Conservation (phyloP, 2,113 vertebrate species). For the Corynorhinus townsendii region DNA sequence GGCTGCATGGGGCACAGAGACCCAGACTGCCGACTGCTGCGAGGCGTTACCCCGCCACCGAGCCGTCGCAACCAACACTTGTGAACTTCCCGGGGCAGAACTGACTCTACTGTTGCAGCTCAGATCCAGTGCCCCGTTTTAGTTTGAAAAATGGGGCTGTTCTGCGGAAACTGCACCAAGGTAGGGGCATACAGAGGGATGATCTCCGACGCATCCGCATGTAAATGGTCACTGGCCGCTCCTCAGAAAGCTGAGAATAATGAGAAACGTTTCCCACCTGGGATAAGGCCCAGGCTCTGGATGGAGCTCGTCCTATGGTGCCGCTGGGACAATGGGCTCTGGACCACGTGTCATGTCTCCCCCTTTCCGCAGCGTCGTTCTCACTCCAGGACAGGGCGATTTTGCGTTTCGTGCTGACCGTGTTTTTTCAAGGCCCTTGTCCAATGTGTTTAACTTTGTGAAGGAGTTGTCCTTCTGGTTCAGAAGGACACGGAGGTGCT, state of each 20-base stretch:
- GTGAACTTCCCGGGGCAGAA: not conserved
- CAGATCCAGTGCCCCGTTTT: too few species aligned
- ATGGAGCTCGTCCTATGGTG: too few species aligned
- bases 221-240: not conserved
- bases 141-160: not conserved
- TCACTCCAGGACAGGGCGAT: not conserved
- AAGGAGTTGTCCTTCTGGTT: not conserved
- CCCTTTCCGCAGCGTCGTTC: too few species aligned
- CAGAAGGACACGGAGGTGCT: not conserved
- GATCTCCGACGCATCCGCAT: too few species aligned
- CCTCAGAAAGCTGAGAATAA: not conserved
- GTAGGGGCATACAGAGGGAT: accelerated
- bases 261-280: not conserved
- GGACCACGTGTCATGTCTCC: not conserved
- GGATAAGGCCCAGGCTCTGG: too few species aligned
- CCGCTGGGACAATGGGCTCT: not conserved
- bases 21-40: accelerated
- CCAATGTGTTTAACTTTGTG: not conserved
- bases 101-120: not conserved
- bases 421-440: not conserved
- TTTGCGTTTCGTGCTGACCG: not conserved
- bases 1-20: accelerated
- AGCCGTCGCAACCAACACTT: accelerated
- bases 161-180: not conserved
- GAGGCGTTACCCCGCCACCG: accelerated